These are phyloP conservation scores for Pammene aurita DNA, from an alignment of 2,888 invertebrate species.

Conservation along the genomic window DNA sequence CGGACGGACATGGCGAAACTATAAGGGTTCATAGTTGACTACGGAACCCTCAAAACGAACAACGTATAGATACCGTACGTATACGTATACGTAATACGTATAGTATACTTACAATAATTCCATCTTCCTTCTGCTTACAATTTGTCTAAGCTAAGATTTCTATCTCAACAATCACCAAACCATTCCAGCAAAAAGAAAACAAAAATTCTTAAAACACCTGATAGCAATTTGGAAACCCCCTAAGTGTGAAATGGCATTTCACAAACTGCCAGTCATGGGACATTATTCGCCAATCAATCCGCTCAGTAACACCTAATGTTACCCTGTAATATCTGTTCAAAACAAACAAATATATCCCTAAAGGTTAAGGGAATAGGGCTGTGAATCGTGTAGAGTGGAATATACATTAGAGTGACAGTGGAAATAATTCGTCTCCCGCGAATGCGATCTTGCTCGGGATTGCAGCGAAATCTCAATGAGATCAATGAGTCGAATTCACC, in stretches of 20 bases:
- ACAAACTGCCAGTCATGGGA: constrained; percentile 52
- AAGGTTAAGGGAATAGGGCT: constrained; percentile 34
- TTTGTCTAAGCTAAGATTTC: neutral
- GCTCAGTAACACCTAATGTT: constrained; percentile 48
- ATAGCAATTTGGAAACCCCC: constrained; percentile 42
- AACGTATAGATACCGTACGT: too few species aligned
- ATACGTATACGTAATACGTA: too few species aligned
- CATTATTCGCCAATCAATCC: constrained; percentile 57
- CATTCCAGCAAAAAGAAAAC: constrained; percentile 4
- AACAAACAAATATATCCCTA: constrained; percentile 41
- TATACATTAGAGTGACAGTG: constrained; percentile 45
- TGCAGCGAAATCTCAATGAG: constrained; percentile 51
- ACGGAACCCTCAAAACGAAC: too few species aligned
- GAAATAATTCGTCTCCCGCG: constrained; percentile 48
- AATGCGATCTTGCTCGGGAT: constrained; percentile 51
- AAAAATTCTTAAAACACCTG: constrained; percentile 28
- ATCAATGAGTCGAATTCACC: constrained; percentile 45
- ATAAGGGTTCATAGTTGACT: too few species aligned
- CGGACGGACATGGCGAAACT: too few species aligned
- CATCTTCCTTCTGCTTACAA: too few species aligned
- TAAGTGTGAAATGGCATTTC: constrained; percentile 52
- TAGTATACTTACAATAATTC: too few species aligned
- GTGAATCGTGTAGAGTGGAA: constrained; percentile 38
- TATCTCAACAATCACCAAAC: neutral
- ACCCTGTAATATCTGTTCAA: constrained; percentile 41